A percentile compares a stretch with the other conserved stretches of the same genome.
Conservation (phyloP, 1,140 invertebrate genomes). For the Lineus longissimus region DNA sequence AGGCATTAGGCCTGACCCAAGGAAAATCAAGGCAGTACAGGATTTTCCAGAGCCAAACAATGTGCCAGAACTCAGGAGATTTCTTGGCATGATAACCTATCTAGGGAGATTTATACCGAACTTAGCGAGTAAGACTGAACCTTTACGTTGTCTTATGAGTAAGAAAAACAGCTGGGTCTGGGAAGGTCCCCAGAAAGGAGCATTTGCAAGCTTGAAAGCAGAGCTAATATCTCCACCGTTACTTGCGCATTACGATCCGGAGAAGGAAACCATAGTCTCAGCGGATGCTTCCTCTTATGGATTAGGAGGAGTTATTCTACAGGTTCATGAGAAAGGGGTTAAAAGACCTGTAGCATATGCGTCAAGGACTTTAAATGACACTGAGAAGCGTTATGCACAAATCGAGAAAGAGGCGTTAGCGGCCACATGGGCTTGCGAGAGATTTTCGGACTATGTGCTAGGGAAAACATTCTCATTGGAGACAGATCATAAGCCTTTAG, state of each 20-base stretch:
- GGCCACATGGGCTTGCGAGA: conserved; percentile 37
- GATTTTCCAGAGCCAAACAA: neutral
- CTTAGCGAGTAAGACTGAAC: conserved; percentile 10
- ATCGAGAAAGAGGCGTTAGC: too few species aligned
- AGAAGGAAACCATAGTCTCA: conserved; percentile 12
- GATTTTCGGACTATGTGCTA: conserved; percentile 49
- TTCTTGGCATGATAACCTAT: conserved; percentile 27
- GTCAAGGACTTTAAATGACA: conserved; percentile 36
- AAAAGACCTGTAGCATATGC: conserved; percentile 45
- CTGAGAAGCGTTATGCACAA: conserved; percentile 45
- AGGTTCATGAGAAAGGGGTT: conserved; percentile 10
- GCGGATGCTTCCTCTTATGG: conserved; percentile 13
- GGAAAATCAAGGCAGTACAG: neutral
- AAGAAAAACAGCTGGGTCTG: conserved; percentile 14
- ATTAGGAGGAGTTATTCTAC: conserved; percentile 15
- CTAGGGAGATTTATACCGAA: conserved; percentile 12
- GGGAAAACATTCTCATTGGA: conserved; percentile 29
- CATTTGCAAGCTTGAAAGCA: conserved; percentile 15
- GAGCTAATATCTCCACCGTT: conserved; percentile 7
- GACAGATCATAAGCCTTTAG: conserved; percentile 46
- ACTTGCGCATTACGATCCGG: conserved; percentile 17
- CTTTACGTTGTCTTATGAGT: conserved; percentile 13
- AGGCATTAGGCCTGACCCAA: neutral
- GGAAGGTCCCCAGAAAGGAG: conserved; percentile 10
- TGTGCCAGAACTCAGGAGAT: too few species aligned